Evolutionary conservation across 1,140 invertebrate species (phyloP).

Genomic region (Bombyx mori): DNA sequence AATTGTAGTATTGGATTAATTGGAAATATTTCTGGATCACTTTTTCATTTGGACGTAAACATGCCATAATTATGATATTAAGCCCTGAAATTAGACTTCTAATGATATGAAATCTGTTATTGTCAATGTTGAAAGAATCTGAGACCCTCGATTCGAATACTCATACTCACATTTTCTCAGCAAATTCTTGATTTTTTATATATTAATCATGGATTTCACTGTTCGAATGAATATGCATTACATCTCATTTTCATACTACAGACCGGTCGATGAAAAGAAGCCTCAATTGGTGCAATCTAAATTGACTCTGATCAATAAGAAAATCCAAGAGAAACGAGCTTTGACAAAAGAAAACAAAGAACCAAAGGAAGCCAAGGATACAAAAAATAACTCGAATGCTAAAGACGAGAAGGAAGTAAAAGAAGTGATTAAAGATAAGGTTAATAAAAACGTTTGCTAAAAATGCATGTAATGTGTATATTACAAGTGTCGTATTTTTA

Average conservation of each 20-base stretch:
- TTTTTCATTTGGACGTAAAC: no score
- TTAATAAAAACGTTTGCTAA: conserved; percentile 21
- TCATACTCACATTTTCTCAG: no score
- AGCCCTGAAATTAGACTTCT: background rate
- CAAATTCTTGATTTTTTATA: no score
- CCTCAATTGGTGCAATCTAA: conserved; percentile 18
- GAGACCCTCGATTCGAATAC: no score
- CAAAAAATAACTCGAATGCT: conserved; percentile 18
- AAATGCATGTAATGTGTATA: background rate
- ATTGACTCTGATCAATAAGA: conserved; percentile 34
- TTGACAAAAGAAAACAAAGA: conserved; percentile 61
- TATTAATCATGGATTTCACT: no score
- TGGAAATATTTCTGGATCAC: no score
- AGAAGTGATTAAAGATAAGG: conserved; percentile 12
- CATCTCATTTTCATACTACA: background rate
- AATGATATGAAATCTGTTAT: no score
- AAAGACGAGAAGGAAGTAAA: conserved; percentile 42
- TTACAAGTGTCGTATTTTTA: background rate
- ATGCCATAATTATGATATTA: background rate
- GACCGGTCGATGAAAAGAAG: conserved; percentile 34
- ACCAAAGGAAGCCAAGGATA: conserved; percentile 39
- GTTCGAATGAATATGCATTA: no score
- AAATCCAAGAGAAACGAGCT: conserved; percentile 29
- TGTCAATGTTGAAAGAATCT: no score
- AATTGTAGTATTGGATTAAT: conserved; percentile 8